Base-by-base conservation (phyloP, 2,797 vertebrate species). In the Micropoecilia bifurca region DNA sequence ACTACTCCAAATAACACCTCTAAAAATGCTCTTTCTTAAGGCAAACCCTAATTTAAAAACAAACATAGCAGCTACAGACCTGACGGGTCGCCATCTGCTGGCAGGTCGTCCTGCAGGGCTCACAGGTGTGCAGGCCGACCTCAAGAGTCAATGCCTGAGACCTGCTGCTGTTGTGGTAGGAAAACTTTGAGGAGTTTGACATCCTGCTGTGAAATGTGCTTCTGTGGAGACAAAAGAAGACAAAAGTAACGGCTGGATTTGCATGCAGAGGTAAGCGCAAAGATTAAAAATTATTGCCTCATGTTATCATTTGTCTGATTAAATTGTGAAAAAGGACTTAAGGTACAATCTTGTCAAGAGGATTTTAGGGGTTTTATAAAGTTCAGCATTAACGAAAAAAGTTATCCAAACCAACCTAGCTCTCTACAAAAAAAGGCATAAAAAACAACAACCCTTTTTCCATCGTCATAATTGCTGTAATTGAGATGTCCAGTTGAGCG, bases 31-130 rank as follows among this genome's bases (percentile, higher is more conserved):
- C 3, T 66, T 66, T 18, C 30, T 63, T 36, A 36, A 63, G 33
- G 57, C 28, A 63, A 33, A 63, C 30, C 14, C 30, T 59, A 0
- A 61, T 30, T 55, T 14, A 18, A 66, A 14, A 59, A 59, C 6
- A 61, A 14, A 2, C 33, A 9, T 39, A 1, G 41, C 45, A 1
- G 33, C 43, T 59, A 6, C 4, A 47, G 91, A 95, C 94, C 93
- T 95, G 92, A 82, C 90, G 89, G 75, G 91, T 83, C 83, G 86
- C 90, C 91, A 93, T 91, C 85, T 92, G 92, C 48, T 89, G 81
- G 82, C 87, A 86, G 84, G 83, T 76, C 0, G 88, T 88, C 76
- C 79, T 87, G 55, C 78, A 25, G 55, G 90, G 80, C 18, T 89
- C 86, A 78, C 83, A 89, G 80, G 84, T 82, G 85, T 82, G 80